Evolutionary conservation across 2,113 vertebrate species (phyloP), one percentile per base, ranked within the genome.

Genomic region (Epinephelus lanceolatus): DNA sequence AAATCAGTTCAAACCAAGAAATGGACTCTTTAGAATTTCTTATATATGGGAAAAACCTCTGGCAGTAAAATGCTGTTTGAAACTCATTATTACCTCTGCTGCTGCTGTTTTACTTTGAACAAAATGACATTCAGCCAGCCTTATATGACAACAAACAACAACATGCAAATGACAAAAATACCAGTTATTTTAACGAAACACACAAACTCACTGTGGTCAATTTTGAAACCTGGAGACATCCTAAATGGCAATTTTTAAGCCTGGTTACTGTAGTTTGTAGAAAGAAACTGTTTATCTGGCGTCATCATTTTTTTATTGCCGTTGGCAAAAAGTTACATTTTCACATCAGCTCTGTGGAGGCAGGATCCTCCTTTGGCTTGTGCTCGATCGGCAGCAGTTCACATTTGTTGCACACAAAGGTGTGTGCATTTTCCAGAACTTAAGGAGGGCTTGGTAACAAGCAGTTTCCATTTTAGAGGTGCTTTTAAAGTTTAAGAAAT

Each of bases 361-460:
- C 68, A 66, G 55, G 68, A 57, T 71, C 1, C 21, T 6, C 56
- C 23, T 71, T 76, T 72, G 70, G 62, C 74, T 71, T 55, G 21
- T 70, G 51, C 56, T 84, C 49, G 3, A 47, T 65, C 17, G 85
- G 62, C 87, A 89, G 87, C 84, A 75, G n/a, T 83, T 88, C 59
- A 74, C 23, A 63, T 18, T 71, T 42, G 25, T 55, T 77, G 56
- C 73, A 55, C 14, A 49, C 65, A 23, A 30, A 25, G 17, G 23
- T 8, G 49, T 69, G 57, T 45, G 19, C 30, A 45, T 62, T 70
- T 77, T 40, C 25, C 19, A 71, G 21, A 71, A 51, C 51, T 30
- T 11, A 17, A 70, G 66, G 14, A 77, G 71, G 13, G n/a, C 56
- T 53, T 17, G 7, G 51, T 56, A 72, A 40, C 71, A 52, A 21